Evolutionary conservation across 2,113 vertebrate species (phyloP), one percentile per base, ranked within the genome.

Genomic region (Leptocoma aspasia): DNA sequence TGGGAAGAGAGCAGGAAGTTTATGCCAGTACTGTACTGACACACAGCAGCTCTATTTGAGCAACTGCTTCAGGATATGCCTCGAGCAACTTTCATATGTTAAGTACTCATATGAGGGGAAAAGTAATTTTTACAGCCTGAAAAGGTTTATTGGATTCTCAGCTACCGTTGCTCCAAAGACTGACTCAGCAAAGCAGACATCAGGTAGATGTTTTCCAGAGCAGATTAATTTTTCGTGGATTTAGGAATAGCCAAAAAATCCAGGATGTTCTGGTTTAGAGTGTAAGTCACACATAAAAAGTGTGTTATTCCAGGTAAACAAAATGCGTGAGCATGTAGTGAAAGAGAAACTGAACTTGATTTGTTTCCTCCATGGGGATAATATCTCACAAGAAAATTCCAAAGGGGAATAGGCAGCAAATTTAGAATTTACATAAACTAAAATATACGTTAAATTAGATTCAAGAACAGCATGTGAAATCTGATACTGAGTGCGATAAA

Each of bases 61-160:
- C 59, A 87, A 87, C 33, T 85, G 75, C 89, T 95, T 57, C 78
- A 66, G 93, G 95, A 80, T 66, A 94, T 47, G 84, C 93, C 86
- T 91, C 12, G 11, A 95, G 89, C 91, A 95, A 96, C 70, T 82
- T 90, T 81, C 63, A 53, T 69, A 89, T 35, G 54, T 94, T 95
- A 95, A 97, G 82, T 45, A 89, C 57, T 72, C 50, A 44, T 65
- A 76, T 23, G 54, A 96, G 28, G 42, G 27, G 26, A 92, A 94
- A 91, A 90, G 49, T 41, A 80, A 50, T 91, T 87, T 94, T 85
- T 92, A 35, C 70, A 91, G 24, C 16, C 86, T 72, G 18, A 87
- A 92, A 81, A 68, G 49, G 8, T 80, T 82, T 92, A 45, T 42
- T 7, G 2, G 26, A 76, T 87, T 92, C 63, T 45, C 52, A 65